These are phyloP conservation scores for Drosophila quinaria DNA, from an alignment of 2,888 invertebrate species.

Conservation along the genomic window DNA sequence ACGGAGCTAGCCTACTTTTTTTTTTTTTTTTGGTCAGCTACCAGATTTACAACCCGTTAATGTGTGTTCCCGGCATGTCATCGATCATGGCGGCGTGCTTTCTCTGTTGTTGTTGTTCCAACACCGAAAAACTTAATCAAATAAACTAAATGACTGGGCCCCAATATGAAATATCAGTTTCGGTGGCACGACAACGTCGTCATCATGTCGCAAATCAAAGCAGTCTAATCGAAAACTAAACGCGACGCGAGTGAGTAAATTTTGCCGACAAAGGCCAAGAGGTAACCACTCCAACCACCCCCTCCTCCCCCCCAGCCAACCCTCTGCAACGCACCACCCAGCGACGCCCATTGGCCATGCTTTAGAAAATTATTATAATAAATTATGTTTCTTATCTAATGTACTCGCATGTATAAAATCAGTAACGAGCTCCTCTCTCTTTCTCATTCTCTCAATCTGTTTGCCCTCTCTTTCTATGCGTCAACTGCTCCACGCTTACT, in stretches of 20 bases:
- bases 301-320: not conserved
- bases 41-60: slow-evolving; percentile 79
- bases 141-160: slow-evolving; percentile 59
- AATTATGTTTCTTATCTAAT: slow-evolving; percentile 76
- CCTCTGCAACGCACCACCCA: slow-evolving; percentile 4
- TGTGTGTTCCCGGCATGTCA: slow-evolving; percentile 71
- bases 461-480: not conserved
- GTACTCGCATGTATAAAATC: slow-evolving; percentile 27
- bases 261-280: slow-evolving; percentile 82
- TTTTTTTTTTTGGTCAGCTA: slow-evolving; percentile 55
- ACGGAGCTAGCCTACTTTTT: slow-evolving; percentile 57
- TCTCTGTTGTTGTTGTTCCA: slow-evolving; percentile 55
- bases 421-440: slow-evolving; percentile 41
- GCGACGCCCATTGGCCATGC: slow-evolving; percentile 64
- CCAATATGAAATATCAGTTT: slow-evolving; percentile 62
- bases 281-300: slow-evolving; percentile 11
- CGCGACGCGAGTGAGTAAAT: slow-evolving; percentile 67
- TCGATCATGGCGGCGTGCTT: slow-evolving; percentile 81
- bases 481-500: slow-evolving; percentile 19
- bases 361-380: slow-evolving; percentile 76
- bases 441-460: not conserved
- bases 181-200: slow-evolving; percentile 63
- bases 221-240: slow-evolving; percentile 81
- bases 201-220: slow-evolving; percentile 80
- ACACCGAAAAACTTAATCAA: slow-evolving; percentile 57